Conservation (phyloP, 2,113 vertebrate species). For the Podilymbus podiceps region DNA sequence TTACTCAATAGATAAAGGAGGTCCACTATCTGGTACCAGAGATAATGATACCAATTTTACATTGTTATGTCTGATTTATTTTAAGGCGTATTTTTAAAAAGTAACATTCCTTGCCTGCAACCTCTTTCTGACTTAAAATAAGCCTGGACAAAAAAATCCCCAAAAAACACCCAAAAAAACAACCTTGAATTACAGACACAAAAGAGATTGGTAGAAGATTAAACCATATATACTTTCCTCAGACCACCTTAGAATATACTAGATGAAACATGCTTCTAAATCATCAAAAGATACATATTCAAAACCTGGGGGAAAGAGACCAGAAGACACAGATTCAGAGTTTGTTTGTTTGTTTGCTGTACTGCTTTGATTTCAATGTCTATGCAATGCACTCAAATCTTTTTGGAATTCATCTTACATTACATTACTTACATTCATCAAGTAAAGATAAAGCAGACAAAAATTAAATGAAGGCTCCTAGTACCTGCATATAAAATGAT, state of each 20-base stretch:
- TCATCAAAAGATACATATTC: not conserved
- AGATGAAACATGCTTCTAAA: not conserved
- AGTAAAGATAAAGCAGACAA: not conserved
- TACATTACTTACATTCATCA: not conserved
- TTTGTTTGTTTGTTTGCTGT: not conserved
- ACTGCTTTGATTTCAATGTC: not conserved
- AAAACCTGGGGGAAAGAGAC: not conserved
- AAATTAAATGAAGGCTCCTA: not conserved
- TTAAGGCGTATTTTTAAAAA: not conserved
- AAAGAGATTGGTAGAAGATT: not conserved
- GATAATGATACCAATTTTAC: not conserved
- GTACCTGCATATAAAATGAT: too few relatives aligned
- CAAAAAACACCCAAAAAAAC: not conserved
- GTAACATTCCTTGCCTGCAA: not conserved
- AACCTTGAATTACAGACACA: not conserved
- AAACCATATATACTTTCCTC: not conserved
- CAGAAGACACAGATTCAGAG: not conserved
- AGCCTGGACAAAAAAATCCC: not conserved
- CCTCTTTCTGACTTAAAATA: not conserved
- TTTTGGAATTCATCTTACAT: not conserved
- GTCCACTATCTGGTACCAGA: not conserved
- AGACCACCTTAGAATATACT: not conserved
- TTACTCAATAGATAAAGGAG: not conserved
- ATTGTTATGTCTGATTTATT: not conserved
- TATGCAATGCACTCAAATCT: not conserved